Conservation (phyloP, 2,113 vertebrate genomes). For the Gopherus evgoodei region DNA sequence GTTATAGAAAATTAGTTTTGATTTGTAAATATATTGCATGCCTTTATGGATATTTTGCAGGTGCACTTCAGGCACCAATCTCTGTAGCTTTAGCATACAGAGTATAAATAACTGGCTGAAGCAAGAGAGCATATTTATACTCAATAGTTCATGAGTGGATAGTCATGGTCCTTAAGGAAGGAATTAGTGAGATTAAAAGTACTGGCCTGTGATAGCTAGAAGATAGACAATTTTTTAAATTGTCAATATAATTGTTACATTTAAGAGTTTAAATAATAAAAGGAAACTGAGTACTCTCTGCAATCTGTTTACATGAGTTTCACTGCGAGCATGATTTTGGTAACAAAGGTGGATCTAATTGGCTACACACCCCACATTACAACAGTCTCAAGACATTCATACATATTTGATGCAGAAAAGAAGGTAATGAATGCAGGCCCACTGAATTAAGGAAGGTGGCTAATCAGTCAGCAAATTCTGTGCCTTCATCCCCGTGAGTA, state of each 20-base stretch:
- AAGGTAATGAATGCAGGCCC: background rate
- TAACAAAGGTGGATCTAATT: background rate
- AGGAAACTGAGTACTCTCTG: background rate
- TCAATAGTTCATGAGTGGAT: background rate
- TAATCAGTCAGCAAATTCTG: background rate
- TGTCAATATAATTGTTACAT: background rate
- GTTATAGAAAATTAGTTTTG: background rate
- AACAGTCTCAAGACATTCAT: background rate
- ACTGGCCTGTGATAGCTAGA: background rate
- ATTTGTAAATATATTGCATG: background rate
- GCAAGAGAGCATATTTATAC: background rate
- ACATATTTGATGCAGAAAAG: background rate
- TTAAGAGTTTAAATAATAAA: background rate
- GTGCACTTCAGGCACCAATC: background rate
- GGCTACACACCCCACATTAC: background rate
- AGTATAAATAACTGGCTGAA: background rate
- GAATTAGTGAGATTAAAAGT: background rate
- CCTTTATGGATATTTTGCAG: background rate
- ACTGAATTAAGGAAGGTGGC: background rate
- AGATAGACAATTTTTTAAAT: background rate
- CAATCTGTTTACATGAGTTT: background rate
- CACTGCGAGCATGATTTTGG: background rate
- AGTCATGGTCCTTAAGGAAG: background rate
- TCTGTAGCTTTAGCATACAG: background rate
- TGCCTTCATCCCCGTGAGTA: background rate